These are phyloP conservation scores for Vulpes lagopus DNA, from an alignment of 2,113 vertebrate species.

Conservation along the genomic window DNA sequence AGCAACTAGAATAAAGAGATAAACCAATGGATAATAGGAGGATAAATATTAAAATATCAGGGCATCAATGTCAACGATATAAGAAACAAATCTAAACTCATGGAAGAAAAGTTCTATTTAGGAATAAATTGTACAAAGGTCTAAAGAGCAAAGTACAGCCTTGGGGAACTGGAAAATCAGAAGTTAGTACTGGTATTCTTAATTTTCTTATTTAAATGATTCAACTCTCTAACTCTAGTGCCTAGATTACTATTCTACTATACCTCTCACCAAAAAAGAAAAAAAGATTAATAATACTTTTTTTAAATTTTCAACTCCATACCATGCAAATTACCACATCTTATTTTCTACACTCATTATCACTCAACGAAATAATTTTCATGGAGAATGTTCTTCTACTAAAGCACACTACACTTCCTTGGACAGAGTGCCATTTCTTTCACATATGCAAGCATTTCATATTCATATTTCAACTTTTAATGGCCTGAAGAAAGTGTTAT, in stretches of 20 bases:
- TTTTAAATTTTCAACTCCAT: constrained; percentile 16
- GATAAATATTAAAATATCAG: background rate
- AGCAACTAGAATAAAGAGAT: background rate
- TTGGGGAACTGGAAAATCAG: background rate
- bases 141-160: background rate
- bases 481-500: background rate
- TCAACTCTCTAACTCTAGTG: background rate
- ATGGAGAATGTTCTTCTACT: background rate
- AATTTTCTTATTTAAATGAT: background rate
- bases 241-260: background rate
- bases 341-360: background rate
- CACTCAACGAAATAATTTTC: background rate
- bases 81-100: background rate
- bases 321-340: background rate
- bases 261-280: background rate
- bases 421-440: background rate
- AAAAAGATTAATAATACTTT: background rate
- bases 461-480: constrained; percentile 38
- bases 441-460: constrained; percentile 14
- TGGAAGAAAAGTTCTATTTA: background rate
- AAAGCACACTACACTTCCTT: background rate
- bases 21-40: background rate
- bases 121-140: background rate
- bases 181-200: background rate
- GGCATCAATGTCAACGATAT: background rate